These are phyloP conservation scores for Patella ulyssiponensis DNA, from an alignment of 2,888 invertebrate genomes.

Conservation along the genomic window DNA sequence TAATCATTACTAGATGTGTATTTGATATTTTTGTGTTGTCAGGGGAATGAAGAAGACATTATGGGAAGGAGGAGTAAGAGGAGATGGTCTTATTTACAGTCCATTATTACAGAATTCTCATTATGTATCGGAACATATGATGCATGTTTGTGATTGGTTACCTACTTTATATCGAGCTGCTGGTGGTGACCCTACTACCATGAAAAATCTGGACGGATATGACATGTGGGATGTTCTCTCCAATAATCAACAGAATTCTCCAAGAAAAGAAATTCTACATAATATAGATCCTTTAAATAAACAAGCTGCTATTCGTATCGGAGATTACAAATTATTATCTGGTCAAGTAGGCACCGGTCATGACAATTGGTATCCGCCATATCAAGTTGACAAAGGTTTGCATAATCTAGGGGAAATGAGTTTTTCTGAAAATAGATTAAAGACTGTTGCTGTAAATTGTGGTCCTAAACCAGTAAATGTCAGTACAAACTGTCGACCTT, in stretches of 20 bases:
- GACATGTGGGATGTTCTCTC: conserved; percentile 84
- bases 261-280: conserved; percentile 76
- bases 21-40: too few relatives aligned
- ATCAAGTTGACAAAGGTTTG: conserved; percentile 38
- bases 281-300: conserved; percentile 62
- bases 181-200: conserved; percentile 72
- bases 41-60: conserved; percentile 69
- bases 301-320: conserved; percentile 56
- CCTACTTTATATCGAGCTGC: conserved; percentile 86
- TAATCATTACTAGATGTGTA: too few relatives aligned
- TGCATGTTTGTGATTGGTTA: conserved; percentile 91
- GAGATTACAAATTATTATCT: conserved; percentile 64
- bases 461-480: conserved; percentile 64
- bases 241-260: conserved; percentile 75
- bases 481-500: conserved; percentile 77
- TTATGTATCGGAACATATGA: conserved; percentile 80
- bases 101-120: conserved; percentile 77
- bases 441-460: conserved; percentile 50
- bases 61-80: conserved; percentile 85
- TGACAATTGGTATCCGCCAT: conserved; percentile 66
- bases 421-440: conserved; percentile 65
- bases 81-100: conserved; percentile 86
- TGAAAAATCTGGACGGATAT: conserved; percentile 78
- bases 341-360: conserved; percentile 54
- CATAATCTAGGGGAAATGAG: conserved; percentile 18